These are phyloP conservation scores for Drosophila merina DNA, from an alignment of 2,888 invertebrate genomes.

Conservation along the genomic window DNA sequence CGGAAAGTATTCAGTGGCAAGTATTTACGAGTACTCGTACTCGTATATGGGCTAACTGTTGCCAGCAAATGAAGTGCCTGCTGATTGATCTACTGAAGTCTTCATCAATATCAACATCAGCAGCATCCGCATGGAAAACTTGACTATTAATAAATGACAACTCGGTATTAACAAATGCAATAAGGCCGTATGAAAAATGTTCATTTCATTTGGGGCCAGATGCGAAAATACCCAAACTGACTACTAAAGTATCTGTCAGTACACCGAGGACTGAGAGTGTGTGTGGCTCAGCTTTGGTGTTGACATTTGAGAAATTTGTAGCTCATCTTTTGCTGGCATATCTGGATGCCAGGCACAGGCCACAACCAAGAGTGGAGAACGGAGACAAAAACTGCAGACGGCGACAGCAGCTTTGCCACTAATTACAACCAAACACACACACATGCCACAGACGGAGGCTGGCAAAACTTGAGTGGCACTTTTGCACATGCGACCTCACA, in stretches of 20 bases:
- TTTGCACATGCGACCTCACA: conserved; percentile 41
- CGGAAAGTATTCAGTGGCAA: conserved; percentile 22
- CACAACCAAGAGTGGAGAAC: conserved; percentile 15
- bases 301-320: conserved; percentile 84
- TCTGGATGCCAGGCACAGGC: conserved; percentile 63
- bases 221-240: conserved; percentile 34
- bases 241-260: conserved; percentile 20
- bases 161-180: conserved; percentile 72
- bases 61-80: conserved; percentile 46
- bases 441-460: conserved; percentile 9
- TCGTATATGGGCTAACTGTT: conserved; percentile 63
- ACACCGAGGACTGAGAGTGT: conserved; percentile 1
- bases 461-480: conserved; percentile 30
- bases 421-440: conserved; percentile 56
- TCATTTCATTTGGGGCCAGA: conserved; percentile 60
- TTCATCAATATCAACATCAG: conserved; percentile 49
- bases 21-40: background rate
- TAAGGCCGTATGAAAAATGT: conserved; percentile 66
- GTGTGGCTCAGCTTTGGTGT: conserved; percentile 73
- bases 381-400: conserved; percentile 67
- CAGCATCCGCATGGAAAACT: conserved; percentile 38
- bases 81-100: conserved; percentile 67
- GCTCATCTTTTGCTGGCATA: conserved; percentile 79
- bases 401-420: conserved; percentile 61
- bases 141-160: conserved; percentile 74